Evolutionary conservation across 2,113 vertebrate species (phyloP), one percentile per base, ranked within the genome.

Genomic region (Lepidothrix coronata): DNA sequence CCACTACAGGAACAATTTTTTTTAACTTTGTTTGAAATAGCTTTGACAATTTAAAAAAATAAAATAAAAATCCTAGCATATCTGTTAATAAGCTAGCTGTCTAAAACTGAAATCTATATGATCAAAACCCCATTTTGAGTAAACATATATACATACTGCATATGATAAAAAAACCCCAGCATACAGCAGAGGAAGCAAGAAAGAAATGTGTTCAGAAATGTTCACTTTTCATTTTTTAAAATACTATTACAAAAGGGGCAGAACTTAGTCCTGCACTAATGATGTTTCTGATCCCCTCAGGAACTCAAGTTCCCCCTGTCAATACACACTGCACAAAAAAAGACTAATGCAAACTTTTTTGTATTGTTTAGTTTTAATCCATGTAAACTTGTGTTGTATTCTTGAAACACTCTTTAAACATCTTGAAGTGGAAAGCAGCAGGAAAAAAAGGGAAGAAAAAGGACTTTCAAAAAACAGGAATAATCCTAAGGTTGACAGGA

Each of bases 301-400:
- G 96, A 92, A 91, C 95, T 97, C 58, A 96, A 97, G 90, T 96
- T 96, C 91, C 75, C 97, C 92, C 84, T 92, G 46, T 73, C 22
- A 78, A 89, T 88, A 94, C 61, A 95, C 49, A 95, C 89, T 95
- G 80, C 96, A 94, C 95, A 96, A 96, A 97, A 97, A 97, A 94
- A 83, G 91, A 97, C 88, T 89, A 92, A 97, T 93, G 91, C 93
- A 94, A 97, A 82, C 39, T 93, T 96, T 91, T 96, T 96, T 95
- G 71, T 95, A 85, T 97, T 94, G 83, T 96, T 98, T 96, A 86
- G 85, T 97, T 97, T 97, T 97, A 96, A 98, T 97, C 97, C 96
- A 88, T 96, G 96, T 97, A 97, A 97, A 97, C 95, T 86, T 92
- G 94, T 97, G 90, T 75, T 70, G 96, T 95, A 93, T 85, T 98